Evolutionary conservation across 2,113 vertebrate genomes (phyloP).

Genomic region (Propithecus coquereli): DNA sequence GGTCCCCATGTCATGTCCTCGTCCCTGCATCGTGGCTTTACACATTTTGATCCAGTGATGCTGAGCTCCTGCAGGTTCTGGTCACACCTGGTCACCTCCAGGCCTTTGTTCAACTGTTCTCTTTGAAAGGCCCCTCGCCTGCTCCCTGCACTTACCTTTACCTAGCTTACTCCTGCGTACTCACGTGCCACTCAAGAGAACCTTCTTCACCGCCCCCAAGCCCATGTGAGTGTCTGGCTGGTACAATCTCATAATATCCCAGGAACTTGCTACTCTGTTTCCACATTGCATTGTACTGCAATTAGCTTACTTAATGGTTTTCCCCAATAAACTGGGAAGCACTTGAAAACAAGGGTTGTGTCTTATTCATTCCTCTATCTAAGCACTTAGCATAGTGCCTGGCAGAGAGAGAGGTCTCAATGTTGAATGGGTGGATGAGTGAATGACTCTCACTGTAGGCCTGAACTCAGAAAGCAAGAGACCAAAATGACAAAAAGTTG

Average conservation of each 20-base stretch:
- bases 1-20: neutral
- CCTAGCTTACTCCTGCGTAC: neutral
- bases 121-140: neutral
- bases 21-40: neutral
- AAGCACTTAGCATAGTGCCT: neutral
- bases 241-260: neutral
- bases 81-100: neutral
- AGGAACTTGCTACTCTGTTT: accelerated
- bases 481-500: neutral
- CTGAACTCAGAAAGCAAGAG: neutral
- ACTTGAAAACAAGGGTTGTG: neutral
- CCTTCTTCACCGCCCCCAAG: neutral
- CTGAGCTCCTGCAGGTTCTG: neutral
- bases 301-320: neutral
- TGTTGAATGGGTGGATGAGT: neutral
- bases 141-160: neutral
- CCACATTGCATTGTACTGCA: neutral
- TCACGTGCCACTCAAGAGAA: neutral
- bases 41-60: neutral
- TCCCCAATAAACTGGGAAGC: neutral
- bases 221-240: neutral
- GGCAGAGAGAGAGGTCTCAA: neutral
- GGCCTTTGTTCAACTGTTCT: neutral
- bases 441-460: neutral
- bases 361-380: neutral